A percentile compares a stretch with the other conserved stretches of the same genome.
Conservation (phyloP, 2,797 vertebrate species). For the Benthosema pterotum region DNA sequence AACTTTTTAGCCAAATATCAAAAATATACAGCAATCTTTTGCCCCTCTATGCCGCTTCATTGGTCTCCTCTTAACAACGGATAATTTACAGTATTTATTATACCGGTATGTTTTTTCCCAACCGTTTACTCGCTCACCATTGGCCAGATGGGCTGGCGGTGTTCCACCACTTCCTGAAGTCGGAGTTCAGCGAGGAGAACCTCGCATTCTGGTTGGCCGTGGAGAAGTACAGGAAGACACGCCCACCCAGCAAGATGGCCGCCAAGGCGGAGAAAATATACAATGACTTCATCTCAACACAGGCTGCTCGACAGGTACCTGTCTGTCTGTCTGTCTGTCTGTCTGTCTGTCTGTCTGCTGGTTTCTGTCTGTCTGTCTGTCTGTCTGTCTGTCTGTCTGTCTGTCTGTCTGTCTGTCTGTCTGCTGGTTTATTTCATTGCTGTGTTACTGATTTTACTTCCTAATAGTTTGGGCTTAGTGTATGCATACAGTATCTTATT, state of each 20-base stretch:
- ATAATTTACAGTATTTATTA: too few relatives aligned
- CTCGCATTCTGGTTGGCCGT: constrained; percentile 97
- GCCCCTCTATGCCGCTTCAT: too few relatives aligned
- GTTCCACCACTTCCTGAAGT: constrained; percentile 92
- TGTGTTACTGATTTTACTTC: constrained; percentile 10
- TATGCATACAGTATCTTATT: not conserved
- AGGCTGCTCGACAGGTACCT: constrained; percentile 89
- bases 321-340: not conserved
- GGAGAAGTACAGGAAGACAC: constrained; percentile 89
- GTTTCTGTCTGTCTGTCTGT: not conserved
- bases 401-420: not conserved
- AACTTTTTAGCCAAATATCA: too few relatives aligned
- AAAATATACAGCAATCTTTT: too few relatives aligned
- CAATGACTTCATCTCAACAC: constrained; percentile 88
- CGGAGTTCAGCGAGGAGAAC: constrained; percentile 96
- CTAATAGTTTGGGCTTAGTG: too few relatives aligned
- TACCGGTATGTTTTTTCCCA: not conserved
- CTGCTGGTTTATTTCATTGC: not conserved
- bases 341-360: not conserved
- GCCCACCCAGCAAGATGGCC: constrained; percentile 87
- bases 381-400: not conserved
- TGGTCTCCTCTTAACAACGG: too few relatives aligned
- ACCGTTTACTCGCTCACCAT: constrained; percentile 10
- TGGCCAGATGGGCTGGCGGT: constrained; percentile 87
- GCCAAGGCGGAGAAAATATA: constrained; percentile 90